Percentiles rank a stretch among this genome's conserved stretches.
Evolutionary conservation across 2,888 invertebrate genomes (phyloP).

Genomic region (Polyploca ridens): DNA sequence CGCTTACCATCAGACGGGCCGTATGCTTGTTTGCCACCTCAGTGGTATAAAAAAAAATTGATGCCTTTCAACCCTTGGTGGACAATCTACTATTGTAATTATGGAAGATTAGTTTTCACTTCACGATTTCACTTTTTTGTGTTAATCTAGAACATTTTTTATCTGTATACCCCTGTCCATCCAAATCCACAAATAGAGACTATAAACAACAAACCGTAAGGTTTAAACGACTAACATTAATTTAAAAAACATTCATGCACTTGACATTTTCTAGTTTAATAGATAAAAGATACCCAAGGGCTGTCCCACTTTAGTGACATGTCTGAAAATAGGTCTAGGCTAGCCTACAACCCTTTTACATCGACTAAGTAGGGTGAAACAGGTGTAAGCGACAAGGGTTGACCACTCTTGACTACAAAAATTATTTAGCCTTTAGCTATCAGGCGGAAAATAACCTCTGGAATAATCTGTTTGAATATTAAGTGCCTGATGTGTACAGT

Average conservation of each 20-base stretch:
- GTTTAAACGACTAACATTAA: too few species aligned
- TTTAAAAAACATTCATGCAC: not conserved
- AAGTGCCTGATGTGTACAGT: constrained; percentile 13
- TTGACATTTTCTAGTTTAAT: not conserved
- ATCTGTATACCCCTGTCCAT: too few species aligned
- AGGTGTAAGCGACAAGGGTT: constrained; percentile 31
- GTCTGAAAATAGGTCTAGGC: constrained; percentile 6
- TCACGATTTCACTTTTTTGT: too few species aligned
- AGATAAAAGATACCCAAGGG: not conserved
- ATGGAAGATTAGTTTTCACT: too few species aligned
- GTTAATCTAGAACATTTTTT: too few species aligned
- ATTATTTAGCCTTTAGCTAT: constrained; percentile 29
- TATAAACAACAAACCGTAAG: too few species aligned
- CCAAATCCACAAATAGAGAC: too few species aligned
- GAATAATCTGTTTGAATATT: constrained; percentile 24
- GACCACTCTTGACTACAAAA: constrained; percentile 21
- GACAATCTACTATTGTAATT: too few species aligned
- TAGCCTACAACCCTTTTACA: constrained; percentile 27
- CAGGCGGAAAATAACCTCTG: constrained; percentile 27
- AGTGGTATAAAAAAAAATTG: too few species aligned
- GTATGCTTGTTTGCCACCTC: too few species aligned
- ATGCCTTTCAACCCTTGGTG: too few species aligned
- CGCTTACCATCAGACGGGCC: too few species aligned
- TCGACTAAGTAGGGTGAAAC: constrained; percentile 18
- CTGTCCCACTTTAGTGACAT: not conserved